Base-by-base conservation (phyloP, 2,797 vertebrate species). In the Pipistrellus kuhlii region DNA sequence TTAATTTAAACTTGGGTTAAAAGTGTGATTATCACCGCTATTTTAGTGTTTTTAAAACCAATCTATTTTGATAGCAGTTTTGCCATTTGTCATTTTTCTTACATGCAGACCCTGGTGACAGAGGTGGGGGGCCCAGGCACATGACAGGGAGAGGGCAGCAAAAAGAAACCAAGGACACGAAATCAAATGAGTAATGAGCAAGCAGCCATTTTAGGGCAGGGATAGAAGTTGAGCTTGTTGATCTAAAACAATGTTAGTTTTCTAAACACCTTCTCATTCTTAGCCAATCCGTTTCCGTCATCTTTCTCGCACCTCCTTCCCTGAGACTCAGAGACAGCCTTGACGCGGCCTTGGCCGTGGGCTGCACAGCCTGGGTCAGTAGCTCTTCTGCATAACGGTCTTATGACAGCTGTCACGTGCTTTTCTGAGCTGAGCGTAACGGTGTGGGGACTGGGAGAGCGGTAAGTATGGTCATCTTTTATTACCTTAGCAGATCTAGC, bases 191-290 rank as follows among this genome's bases (percentile, higher is more conserved):
- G 30, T 72, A 62, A 25, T 18, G 41, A 71, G 41, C 68, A 44
- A 15, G 89, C 73, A 93, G 46, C 88, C 38, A 68, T 95, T 96
- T 91, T 89, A 75, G 81, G 77, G 87, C 87, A 83, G 94, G 93
- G 94, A 94, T 92, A 68, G 85, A 87, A 91, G 77, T 95, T 95
- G 83, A 96, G 93, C 92, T 97, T 96, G 89, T 95, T 96, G 62
- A 96, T 96, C 93, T 97, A 96, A 96, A 97, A 41, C 97, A 96
- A 93, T 95, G 96, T 96, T 94, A 97, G 90, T 96, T 97, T 97
- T 97, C 96, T 95, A 97, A 96, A 96, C 91, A 96, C 86, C 59
- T 97, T 97, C 97, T 81, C 71, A 94, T 97, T 96, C 92, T 91
- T 88, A 77, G 90, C 66, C 97, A 90, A 85, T 94, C 97, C 96